These are phyloP conservation scores for Lithobates sylvaticus DNA, from an alignment of 2,797 vertebrate species.

Conservation along the genomic window DNA sequence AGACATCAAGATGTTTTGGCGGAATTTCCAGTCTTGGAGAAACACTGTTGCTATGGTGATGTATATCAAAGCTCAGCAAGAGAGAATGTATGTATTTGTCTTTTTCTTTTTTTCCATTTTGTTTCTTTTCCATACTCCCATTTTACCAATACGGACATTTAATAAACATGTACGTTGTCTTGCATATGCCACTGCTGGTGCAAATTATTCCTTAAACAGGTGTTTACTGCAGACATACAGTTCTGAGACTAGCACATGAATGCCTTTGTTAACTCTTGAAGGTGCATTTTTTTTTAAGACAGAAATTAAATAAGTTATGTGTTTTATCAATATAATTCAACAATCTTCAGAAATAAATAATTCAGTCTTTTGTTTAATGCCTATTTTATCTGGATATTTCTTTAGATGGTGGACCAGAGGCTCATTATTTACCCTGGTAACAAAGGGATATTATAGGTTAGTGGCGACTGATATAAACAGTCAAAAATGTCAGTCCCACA, in stretches of 20 bases:
- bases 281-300: neutral
- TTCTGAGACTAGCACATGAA: neutral
- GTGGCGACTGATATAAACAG: no score
- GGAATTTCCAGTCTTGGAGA: constrained; percentile 52
- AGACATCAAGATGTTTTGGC: constrained; percentile 61
- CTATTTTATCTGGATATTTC: no score
- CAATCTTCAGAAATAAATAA: no score
- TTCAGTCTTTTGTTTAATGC: no score
- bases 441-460: no score
- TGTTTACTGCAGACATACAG: neutral
- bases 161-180: constrained; percentile 29
- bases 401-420: no score
- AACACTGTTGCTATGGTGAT: constrained; percentile 60
- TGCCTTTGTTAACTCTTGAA: neutral
- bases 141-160: constrained; percentile 27
- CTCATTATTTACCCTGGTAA: no score
- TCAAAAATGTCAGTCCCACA: no score
- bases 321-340: no score
- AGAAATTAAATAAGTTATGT: no score
- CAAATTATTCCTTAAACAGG: constrained; percentile 29
- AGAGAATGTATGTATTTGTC: constrained; percentile 54
- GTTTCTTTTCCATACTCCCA: constrained; percentile 21
- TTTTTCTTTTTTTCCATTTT: constrained; percentile 24
- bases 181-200: neutral
- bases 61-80: constrained; percentile 62